Base-by-base conservation (phyloP, 2,797 vertebrate species). In the Argya squamiceps region DNA sequence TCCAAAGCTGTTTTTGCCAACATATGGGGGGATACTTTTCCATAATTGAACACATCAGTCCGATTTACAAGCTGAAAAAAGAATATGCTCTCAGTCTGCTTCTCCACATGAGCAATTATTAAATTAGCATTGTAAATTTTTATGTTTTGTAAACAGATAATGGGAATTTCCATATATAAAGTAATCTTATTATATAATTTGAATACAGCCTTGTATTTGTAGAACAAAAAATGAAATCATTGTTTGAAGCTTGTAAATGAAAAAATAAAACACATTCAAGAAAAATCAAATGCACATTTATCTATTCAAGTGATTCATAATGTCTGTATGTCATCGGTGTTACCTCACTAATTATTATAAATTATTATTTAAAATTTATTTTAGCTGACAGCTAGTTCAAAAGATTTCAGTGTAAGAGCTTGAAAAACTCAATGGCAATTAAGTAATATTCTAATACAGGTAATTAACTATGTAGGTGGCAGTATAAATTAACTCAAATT, bases 91-190 rank as follows among this genome's bases (percentile, higher is more conserved):
- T 94, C 76, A 89, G 60, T 90, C 68, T 94, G 43, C 53, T 90
- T 46, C 89, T 85, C 49, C 59, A 89, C 53, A 44, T 75, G 12
- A 92, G 18, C 67, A 95, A 84, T 94, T 94, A 96, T 83, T 85
- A 94, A 96, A 96, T 92, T 92, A 92, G 12, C 53, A 86, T 77
- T 93, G 84, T 67, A 92, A 76, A 60, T 78, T 80, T 85, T 84
- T 68, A 63, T 70, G 49, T 80, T 94, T 95, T 93, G 34, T 76
- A 92, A 91, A 90, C 65, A 89, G 17, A 53, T 85, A 95, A 93
- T 63, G 29, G 79, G n/a, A 53, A 58, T 86, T 96, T 90, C 56
- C 37, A 78, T 56, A 55, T 64, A 71, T 60, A 71, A 90, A 78
- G 26, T 60, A 78, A 91, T 37, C 32, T 63, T 67, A 34, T 44